Evolutionary conservation across 2,113 vertebrate species (phyloP).

Genomic region (Butorides virescens): DNA sequence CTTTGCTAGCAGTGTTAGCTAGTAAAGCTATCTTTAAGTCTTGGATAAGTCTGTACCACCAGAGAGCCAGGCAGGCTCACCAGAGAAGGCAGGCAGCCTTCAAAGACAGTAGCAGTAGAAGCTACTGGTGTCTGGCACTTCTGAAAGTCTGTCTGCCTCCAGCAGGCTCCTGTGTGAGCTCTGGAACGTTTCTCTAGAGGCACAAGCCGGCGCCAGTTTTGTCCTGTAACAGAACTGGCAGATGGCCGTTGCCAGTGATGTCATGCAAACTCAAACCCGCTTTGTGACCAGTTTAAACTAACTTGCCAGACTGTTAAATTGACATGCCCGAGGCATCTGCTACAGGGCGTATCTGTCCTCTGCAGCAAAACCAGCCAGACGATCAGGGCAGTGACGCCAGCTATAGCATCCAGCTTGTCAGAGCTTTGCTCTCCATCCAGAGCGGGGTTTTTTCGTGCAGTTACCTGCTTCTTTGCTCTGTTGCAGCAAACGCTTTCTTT

Average conservation of each 20-base stretch:
- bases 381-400: neutral
- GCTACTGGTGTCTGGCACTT: neutral
- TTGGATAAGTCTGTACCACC: neutral
- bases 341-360: neutral
- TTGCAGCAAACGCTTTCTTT: neutral
- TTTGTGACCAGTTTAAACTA: neutral
- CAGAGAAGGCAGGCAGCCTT: neutral
- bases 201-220: neutral
- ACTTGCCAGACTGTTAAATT: neutral
- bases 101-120: accelerated
- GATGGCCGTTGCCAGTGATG: neutral
- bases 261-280: neutral
- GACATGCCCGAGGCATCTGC: neutral
- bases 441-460: neutral
- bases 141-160: neutral
- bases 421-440: neutral
- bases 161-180: neutral
- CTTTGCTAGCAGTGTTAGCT: neutral
- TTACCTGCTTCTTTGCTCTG: neutral
- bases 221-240: neutral
- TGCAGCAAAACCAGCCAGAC: neutral
- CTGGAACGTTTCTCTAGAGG: neutral
- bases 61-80: too few species aligned
- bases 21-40: neutral
- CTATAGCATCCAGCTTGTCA: neutral